phyloP scores from a whole-genome alignment of 2,888 invertebrate genomes.

The Chalcosyrphus nemorum region DNA sequence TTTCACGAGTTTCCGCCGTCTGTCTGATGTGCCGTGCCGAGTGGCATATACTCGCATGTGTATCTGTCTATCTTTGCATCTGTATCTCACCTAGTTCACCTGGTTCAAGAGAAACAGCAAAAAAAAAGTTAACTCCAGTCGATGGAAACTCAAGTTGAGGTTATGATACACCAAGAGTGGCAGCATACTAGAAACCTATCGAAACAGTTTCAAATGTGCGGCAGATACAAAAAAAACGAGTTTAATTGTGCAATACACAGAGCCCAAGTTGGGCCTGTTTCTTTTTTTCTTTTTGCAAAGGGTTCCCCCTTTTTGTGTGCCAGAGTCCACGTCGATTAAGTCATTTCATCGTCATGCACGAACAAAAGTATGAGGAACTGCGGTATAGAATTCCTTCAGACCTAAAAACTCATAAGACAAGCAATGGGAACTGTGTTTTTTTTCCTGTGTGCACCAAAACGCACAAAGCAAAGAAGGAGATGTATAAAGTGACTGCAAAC shows the following conservation, averaged over 20 bases:
- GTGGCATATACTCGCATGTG: slow-evolving; percentile 62
- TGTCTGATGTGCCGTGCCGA: slow-evolving; percentile 43
- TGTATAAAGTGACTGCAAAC: too few species aligned
- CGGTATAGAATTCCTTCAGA: slow-evolving; percentile 59
- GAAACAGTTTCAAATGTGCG: slow-evolving; percentile 30
- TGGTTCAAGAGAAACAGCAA: slow-evolving; percentile 37
- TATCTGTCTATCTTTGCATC: slow-evolving; percentile 55
- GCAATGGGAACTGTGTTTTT: slow-evolving; percentile 1
- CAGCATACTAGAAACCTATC: slow-evolving; percentile 1
- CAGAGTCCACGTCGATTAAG: slow-evolving; percentile 69
- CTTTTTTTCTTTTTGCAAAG: slow-evolving; percentile 31
- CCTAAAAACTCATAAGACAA: background rate
- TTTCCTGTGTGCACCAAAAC: background rate
- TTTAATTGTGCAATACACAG: slow-evolving; percentile 66
- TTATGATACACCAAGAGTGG: background rate
- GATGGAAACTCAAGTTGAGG: slow-evolving; percentile 46
- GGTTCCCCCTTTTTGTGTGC: slow-evolving; percentile 55
- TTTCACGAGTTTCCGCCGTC: slow-evolving; percentile 69
- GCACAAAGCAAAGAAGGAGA: background rate
- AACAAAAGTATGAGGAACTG: slow-evolving; percentile 64
- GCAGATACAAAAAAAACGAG: slow-evolving; percentile 42
- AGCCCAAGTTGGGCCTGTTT: slow-evolving; percentile 1
- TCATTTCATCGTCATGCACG: slow-evolving; percentile 67
- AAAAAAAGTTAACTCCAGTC: background rate
- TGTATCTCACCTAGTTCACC: slow-evolving; percentile 72